Percentiles rank a stretch among this genome's conserved stretches.
Conservation (phyloP, 2,113 vertebrate species). For the Nerophis lumbriciformis region DNA sequence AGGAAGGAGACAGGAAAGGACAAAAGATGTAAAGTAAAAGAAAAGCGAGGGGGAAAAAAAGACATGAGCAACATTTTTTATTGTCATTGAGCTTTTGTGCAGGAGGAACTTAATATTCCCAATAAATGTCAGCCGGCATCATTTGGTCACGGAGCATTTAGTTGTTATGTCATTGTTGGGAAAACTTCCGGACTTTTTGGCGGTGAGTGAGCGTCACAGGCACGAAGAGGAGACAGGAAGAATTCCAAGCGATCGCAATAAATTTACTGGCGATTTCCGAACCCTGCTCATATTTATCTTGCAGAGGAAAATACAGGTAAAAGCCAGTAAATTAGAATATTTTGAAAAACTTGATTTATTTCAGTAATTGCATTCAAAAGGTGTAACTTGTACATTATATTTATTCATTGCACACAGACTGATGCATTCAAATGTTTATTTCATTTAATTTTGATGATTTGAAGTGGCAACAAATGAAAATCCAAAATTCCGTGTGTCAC, state of each 20-base stretch:
- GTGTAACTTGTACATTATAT: no score
- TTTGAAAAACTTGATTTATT: no score
- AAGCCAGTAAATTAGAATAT: no score
- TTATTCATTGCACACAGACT: no score
- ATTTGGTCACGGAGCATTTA: constrained; percentile 41
- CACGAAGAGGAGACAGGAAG: not conserved
- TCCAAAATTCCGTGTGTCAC: no score
- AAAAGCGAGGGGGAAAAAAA: not conserved
- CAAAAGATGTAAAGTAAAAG: not conserved
- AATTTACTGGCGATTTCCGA: not conserved
- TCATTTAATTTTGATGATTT: no score
- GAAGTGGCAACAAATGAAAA: no score
- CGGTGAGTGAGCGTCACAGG: constrained; percentile 24
- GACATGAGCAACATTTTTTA: constrained; percentile 31
- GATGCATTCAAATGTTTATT: no score
- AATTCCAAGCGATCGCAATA: constrained; percentile 4
- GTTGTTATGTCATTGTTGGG: constrained; percentile 53
- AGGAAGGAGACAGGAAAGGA: constrained; percentile 3
- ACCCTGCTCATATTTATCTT: not conserved
- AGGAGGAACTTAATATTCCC: constrained; percentile 44
- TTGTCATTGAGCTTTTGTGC: constrained; percentile 8
- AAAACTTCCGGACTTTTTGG: constrained; percentile 45
- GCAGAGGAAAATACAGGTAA: not conserved
- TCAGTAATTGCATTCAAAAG: no score
- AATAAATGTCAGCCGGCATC: constrained; percentile 33